phyloP scores from a whole-genome alignment of 2,797 vertebrate genomes.

The Chrosomus eos region DNA sequence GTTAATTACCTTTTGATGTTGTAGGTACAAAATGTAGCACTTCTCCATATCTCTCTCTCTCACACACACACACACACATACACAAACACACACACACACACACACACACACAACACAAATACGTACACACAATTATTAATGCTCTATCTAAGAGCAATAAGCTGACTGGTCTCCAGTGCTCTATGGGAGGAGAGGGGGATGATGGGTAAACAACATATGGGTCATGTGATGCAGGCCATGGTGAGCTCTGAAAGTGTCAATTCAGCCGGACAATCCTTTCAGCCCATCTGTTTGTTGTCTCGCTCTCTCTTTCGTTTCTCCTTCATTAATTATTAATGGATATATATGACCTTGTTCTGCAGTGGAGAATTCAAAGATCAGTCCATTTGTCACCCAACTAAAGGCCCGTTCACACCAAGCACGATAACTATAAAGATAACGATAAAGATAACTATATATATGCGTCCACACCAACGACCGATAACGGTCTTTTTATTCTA shows the following conservation, averaged over 20 bases:
- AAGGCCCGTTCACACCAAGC: no score
- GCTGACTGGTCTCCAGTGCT: constrained; percentile 13
- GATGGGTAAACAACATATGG: constrained; percentile 40
- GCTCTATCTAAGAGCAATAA: constrained; percentile 32
- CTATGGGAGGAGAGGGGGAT: neutral
- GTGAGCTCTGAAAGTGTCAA: constrained; percentile 49
- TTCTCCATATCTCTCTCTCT: neutral
- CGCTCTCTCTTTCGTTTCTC: constrained; percentile 34
- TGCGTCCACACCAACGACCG: no score
- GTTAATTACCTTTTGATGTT: neutral
- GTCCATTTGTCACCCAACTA: constrained; percentile 36
- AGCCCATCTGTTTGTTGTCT: constrained; percentile 47
- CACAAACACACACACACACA: no score
- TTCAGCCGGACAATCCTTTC: constrained; percentile 51
- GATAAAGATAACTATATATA: no score
- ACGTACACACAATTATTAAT: constrained; percentile 5
- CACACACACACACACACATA: neutral
- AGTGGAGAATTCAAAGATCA: constrained; percentile 47
- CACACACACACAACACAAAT: no score
- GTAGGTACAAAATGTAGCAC: neutral
- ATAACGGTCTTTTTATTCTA: no score
- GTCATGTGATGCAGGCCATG: constrained; percentile 34
- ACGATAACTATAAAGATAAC: no score
- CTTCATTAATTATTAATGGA: constrained; percentile 60
- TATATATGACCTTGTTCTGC: constrained; percentile 52